Percentiles rank a stretch among this genome's conserved stretches.
phyloP scores from a whole-genome alignment of 2,113 vertebrate species.

The Phycodurus eques region DNA sequence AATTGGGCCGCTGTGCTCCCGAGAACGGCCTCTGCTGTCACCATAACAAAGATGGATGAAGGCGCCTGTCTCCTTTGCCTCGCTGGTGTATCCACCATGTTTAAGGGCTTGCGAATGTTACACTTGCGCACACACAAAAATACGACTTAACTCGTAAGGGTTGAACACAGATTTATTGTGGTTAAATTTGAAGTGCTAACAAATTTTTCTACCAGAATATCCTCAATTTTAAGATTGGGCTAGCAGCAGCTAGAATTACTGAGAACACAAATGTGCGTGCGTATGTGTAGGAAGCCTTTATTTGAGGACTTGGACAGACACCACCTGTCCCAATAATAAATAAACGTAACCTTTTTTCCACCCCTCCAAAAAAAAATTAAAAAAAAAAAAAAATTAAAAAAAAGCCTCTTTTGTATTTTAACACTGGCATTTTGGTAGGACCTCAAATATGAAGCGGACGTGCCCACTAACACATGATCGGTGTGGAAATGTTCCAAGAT shows the following conservation, averaged over 20 bases:
- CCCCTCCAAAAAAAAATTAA: too few species aligned
- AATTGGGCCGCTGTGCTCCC: conserved; percentile 19
- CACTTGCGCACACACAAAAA: neutral
- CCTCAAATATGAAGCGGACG: neutral
- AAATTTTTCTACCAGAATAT: neutral
- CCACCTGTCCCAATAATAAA: conserved; percentile 52
- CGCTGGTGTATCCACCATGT: too few species aligned
- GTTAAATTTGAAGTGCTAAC: neutral
- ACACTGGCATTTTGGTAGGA: neutral
- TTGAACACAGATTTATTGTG: neutral
- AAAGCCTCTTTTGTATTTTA: neutral
- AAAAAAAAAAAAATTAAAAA: too few species aligned
- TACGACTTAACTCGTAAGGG: neutral
- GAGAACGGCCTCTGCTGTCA: conserved; percentile 20
- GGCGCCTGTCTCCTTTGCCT: neutral
- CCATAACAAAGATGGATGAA: conserved; percentile 33
- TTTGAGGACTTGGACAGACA: neutral
- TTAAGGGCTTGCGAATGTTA: neutral
- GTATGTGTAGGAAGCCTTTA: conserved; percentile 11
- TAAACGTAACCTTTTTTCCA: conserved; percentile 22
- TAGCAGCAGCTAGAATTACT: neutral
- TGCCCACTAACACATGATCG: neutral
- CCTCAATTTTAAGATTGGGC: neutral
- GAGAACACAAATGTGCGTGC: neutral
- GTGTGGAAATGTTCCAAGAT: neutral